phyloP scores from a whole-genome alignment of 1,140 invertebrate species.

The Apis cerana region DNA sequence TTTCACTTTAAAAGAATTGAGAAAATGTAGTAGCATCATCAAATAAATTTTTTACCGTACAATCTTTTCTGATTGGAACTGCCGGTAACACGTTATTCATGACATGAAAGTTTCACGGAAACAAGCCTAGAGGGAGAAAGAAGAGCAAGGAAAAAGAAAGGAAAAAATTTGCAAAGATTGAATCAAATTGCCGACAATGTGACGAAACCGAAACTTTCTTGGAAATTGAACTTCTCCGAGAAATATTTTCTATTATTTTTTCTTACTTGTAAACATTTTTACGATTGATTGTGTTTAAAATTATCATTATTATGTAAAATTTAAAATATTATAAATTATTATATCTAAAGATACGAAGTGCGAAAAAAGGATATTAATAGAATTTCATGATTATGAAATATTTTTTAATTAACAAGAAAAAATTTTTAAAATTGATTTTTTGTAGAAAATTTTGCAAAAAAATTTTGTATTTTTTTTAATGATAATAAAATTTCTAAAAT shows the following conservation, averaged over 20 bases:
- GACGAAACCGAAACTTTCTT: constrained; percentile 54
- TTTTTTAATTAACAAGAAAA: too few species aligned
- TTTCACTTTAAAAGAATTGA: neutral
- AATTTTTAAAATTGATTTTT: too few species aligned
- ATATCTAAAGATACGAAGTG: too few species aligned
- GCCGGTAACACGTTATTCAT: neutral
- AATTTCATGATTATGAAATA: too few species aligned
- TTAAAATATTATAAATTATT: too few species aligned
- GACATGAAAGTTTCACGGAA: constrained; percentile 47
- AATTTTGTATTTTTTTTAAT: too few species aligned
- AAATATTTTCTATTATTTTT: constrained; percentile 21
- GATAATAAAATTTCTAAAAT: too few species aligned
- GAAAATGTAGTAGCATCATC: neutral
- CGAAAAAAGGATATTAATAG: too few species aligned
- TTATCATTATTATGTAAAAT: too few species aligned
- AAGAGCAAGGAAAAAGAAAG: constrained; percentile 10
- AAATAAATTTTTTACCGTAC: constrained; percentile 5
- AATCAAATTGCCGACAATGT: constrained; percentile 44
- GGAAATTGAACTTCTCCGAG: constrained; percentile 35
- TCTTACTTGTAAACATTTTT: constrained; percentile 12
- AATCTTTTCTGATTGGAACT: constrained; percentile 31
- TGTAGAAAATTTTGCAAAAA: too few species aligned
- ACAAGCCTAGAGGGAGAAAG: neutral
- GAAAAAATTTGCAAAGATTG: constrained; percentile 40
- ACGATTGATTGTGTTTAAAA: neutral